Conservation (phyloP, 2,888 invertebrate genomes). For the Pocota personata region DNA sequence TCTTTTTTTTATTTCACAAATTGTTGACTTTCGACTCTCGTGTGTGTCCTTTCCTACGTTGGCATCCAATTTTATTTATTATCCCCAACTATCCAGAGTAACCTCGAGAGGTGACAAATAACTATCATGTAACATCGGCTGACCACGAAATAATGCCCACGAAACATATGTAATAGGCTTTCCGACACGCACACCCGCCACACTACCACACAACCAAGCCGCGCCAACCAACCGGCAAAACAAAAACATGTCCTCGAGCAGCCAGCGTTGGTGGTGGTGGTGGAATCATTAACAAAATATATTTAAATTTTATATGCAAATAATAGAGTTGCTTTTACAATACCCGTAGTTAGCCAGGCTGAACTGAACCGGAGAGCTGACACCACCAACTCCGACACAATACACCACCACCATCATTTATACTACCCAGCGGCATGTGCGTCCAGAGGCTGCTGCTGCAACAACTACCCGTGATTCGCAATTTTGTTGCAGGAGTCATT, state of each 20-base stretch:
- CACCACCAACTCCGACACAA: constrained; percentile 19
- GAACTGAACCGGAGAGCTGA: constrained; percentile 46
- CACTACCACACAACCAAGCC: neutral
- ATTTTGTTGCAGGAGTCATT: constrained; percentile 68
- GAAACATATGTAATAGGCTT: constrained; percentile 70
- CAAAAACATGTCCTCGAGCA: constrained; percentile 30
- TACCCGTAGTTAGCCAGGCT: constrained; percentile 29
- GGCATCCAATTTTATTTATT: constrained; percentile 23
- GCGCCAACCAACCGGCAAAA: constrained; percentile 30
- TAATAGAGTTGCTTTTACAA: constrained; percentile 43
- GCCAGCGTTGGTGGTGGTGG: neutral
- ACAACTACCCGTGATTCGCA: constrained; percentile 37
- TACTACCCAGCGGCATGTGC: constrained; percentile 45
- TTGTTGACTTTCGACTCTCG: neutral
- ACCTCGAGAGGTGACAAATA: constrained; percentile 68
- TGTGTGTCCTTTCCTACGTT: neutral
- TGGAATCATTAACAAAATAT: constrained; percentile 65
- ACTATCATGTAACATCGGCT: constrained; percentile 64
- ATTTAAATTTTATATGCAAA: constrained; percentile 67
- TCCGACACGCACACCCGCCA: constrained; percentile 53
- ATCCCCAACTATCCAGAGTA: constrained; percentile 47
- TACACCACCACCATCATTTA: constrained; percentile 53
- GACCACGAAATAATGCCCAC: constrained; percentile 72
- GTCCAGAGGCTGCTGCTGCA: constrained; percentile 43
- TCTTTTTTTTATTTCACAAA: neutral